These are phyloP conservation scores for Polydrusus pterygomalis DNA, from an alignment of 2,888 invertebrate species.

Conservation along the genomic window DNA sequence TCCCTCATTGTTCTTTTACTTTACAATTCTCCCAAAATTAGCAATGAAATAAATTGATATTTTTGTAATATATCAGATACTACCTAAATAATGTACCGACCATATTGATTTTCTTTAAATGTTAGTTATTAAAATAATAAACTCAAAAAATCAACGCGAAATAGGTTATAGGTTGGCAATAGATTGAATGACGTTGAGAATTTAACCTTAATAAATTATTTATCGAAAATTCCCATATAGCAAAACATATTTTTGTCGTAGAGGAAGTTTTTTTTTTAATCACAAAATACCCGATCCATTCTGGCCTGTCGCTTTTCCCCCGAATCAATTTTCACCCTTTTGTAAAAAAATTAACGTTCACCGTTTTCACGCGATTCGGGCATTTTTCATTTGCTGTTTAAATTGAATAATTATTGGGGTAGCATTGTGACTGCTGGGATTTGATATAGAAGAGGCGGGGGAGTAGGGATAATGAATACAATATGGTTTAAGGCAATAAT, in stretches of 20 bases:
- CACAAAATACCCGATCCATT: background rate
- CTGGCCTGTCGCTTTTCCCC: background rate
- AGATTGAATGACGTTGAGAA: too few relatives aligned
- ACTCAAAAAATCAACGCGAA: too few relatives aligned
- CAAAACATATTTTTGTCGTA: background rate
- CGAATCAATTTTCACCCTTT: constrained; percentile 22
- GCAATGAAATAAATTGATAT: too few relatives aligned
- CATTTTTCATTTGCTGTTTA: constrained; percentile 18
- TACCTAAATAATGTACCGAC: too few relatives aligned
- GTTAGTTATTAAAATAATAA: too few relatives aligned
- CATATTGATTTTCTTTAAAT: too few relatives aligned
- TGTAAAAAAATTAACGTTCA: background rate
- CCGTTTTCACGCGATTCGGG: constrained; percentile 12
- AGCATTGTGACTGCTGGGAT: background rate
- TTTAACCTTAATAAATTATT: too few relatives aligned
- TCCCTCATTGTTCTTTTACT: too few relatives aligned
- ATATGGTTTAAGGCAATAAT: background rate
- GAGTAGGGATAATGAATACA: constrained; percentile 8
- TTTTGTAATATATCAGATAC: too few relatives aligned
- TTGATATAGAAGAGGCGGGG: background rate
- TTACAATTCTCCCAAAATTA: too few relatives aligned
- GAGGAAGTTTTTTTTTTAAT: background rate
- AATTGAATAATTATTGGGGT: constrained; percentile 5
- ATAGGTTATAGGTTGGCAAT: too few relatives aligned
- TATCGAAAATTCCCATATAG: background rate